Base-by-base conservation (phyloP, 2,113 vertebrate species). In the Ophthalmolycus amberensis region DNA sequence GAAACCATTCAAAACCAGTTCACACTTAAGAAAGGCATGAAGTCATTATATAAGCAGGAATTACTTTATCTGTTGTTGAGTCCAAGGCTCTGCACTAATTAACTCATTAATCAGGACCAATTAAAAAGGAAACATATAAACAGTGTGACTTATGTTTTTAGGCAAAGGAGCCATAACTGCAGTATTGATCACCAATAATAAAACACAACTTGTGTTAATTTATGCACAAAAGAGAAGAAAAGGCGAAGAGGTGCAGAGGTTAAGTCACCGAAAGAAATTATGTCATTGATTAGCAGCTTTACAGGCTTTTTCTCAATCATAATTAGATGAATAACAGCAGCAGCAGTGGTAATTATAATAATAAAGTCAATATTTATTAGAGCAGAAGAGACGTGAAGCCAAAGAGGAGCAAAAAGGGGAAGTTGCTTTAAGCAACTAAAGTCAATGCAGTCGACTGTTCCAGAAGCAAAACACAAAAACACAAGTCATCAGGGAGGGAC, bases 71-170 rank as follows among this genome's bases (percentile, higher is more conserved):
- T 25, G 42, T 25, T 27, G 20, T 46, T n/a, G n/a, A 63, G 22
- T 27, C 32, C 56, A 40, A 50, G 22, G 20, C 46, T 44, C 54
- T 12, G 29, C 32, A 22, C 48, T 69, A 63, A 76, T 50, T 68
- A 63, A 56, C 5, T 42, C 34, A 29, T 59, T 60, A 59, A 70
- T 70, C 59, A 78, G 48, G 46, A 52, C 18, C 9, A 67, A 46
- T 80, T 76, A 65, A 44, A 56, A 27, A 46, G 15, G 14, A 83
- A 44, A 44, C n/a, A 15, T 3, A 18, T 3, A 18, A 52, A 58
- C 40, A 37, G 16, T 4, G 6, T 27, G 34, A 48, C 8, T 16
- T 66, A 20, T 40, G 71, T 44, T 64, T 58, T 27, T 27, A 58
- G 11, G 25, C 54, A 58, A 25, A 58, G 54, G 25, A 27, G 25